Evolutionary conservation across 2,113 vertebrate species (phyloP).

Genomic region (Peromyscus leucopus): DNA sequence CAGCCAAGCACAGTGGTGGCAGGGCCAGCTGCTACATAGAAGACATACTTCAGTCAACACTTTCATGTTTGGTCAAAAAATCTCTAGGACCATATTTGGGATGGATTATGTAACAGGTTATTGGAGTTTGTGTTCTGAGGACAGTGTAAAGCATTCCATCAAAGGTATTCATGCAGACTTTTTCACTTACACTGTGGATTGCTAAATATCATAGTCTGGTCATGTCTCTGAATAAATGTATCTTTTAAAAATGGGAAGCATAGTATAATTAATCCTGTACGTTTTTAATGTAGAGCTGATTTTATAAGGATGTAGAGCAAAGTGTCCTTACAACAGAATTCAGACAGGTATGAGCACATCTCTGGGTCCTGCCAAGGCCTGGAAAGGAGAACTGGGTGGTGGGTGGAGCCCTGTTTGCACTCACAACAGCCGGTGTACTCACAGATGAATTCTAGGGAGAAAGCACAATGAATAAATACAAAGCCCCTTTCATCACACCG

Average conservation of each 20-base stretch:
- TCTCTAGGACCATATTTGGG: neutral
- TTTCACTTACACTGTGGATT: neutral
- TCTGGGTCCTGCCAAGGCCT: neutral
- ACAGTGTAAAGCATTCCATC: neutral
- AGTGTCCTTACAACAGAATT: neutral
- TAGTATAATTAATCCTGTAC: neutral
- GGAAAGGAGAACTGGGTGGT: neutral
- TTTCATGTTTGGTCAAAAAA: neutral
- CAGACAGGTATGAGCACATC: neutral
- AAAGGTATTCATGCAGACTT: neutral
- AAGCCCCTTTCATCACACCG: neutral
- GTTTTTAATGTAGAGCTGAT: neutral
- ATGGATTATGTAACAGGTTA: neutral
- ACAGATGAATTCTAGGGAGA: neutral
- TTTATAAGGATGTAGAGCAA: neutral
- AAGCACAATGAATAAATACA: neutral
- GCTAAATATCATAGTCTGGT: neutral
- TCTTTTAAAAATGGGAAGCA: neutral
- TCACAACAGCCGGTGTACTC: neutral
- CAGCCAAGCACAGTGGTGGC: neutral
- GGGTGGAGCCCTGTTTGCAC: neutral
- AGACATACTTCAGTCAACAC: neutral
- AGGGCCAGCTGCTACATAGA: neutral
- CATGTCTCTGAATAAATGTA: neutral
- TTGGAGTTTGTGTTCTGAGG: neutral